Conservation (phyloP, 2,888 invertebrate species). For the Caenorhabditis sp. region DNA sequence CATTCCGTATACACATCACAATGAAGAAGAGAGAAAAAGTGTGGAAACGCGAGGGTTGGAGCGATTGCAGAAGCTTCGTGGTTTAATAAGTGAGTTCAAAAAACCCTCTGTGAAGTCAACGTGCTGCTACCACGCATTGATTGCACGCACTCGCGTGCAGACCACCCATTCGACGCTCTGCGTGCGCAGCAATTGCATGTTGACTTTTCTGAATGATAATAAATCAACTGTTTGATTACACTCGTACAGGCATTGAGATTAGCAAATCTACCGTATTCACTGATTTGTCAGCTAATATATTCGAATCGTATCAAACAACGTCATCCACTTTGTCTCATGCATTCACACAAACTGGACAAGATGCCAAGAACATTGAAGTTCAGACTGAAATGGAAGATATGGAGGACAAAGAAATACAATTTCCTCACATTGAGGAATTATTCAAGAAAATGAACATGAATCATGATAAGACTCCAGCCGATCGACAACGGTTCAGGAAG, state of each 20-base stretch:
- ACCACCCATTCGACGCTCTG: no score
- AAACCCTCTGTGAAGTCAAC: no score
- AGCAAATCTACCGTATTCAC: conserved; percentile 30
- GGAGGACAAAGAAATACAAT: conserved; percentile 32
- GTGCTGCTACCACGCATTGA: no score
- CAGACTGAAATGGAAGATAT: conserved; percentile 25
- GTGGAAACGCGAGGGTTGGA: conserved; percentile 15
- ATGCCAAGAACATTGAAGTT: conserved; percentile 24
- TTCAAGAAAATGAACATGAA: conserved; percentile 1
- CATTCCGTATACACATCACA: conserved; percentile 14
- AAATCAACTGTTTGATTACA: no score
- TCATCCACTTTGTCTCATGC: conserved; percentile 6
- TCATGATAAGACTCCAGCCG: conserved; percentile 17
- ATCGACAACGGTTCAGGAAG: conserved; percentile 25
- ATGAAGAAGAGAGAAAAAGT: conserved; percentile 23
- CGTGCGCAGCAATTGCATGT: no score
- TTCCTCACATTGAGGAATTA: conserved; percentile 26
- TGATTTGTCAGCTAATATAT: conserved; percentile 35
- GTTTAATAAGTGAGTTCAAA: conserved; percentile 23
- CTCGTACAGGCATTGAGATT: conserved; percentile 22
- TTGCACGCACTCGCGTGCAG: no score
- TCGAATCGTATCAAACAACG: conserved; percentile 7
- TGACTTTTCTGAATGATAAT: no score
- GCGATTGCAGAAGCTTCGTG: conserved; percentile 22
- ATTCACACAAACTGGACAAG: conserved; percentile 28